Evolutionary conservation across 2,888 invertebrate genomes (phyloP).

Genomic region (Eurytoma californica): DNA sequence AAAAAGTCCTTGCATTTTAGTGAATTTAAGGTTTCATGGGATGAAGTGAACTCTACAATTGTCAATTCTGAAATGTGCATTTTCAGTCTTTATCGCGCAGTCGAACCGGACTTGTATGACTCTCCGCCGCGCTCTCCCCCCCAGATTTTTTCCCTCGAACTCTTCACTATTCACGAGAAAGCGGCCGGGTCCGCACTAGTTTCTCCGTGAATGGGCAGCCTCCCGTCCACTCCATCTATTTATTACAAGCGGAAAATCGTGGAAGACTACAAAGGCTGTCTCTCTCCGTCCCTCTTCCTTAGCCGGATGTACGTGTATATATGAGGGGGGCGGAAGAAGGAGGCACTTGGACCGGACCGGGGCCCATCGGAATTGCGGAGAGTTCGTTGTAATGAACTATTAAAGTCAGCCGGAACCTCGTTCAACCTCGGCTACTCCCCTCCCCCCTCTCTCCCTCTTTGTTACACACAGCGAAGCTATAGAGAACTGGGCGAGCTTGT

Average conservation of each 20-base stretch:
- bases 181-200: too few species aligned
- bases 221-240: conserved; percentile 31
- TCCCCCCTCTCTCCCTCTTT: neutral
- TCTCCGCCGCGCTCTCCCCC: too few species aligned
- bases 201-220: conserved; percentile 11
- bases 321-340: neutral
- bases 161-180: too few species aligned
- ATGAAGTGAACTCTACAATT: too few species aligned
- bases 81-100: too few species aligned
- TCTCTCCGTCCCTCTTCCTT: neutral
- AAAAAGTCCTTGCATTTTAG: neutral
- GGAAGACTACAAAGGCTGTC: conserved; percentile 23
- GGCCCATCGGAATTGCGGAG: conserved; percentile 35
- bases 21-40: too few species aligned
- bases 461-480: too few species aligned
- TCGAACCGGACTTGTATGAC: too few species aligned
- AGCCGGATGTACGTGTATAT: neutral
- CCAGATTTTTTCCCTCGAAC: too few species aligned
- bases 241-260: conserved; percentile 28
- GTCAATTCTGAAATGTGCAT: too few species aligned
- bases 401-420: conserved; percentile 48
- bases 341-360: conserved; percentile 3
- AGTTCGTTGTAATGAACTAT: conserved; percentile 56
- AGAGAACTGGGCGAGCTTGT: too few species aligned
- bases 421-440: conserved; percentile 20